Base-by-base conservation (phyloP, 2,888 invertebrate genomes). In the Dryobotodes eremita region DNA sequence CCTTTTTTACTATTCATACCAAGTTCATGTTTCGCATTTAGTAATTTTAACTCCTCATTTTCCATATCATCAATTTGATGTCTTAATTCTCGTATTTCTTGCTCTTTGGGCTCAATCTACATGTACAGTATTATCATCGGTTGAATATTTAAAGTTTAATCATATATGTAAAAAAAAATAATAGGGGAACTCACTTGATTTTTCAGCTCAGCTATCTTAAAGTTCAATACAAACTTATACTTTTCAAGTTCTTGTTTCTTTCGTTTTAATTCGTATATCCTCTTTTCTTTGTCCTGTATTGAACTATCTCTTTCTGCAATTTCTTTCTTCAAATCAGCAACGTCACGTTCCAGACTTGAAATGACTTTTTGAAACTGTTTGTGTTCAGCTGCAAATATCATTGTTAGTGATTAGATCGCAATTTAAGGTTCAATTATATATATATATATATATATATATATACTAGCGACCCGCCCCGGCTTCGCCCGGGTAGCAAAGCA, bases 171-270 rank as follows among this genome's bases (percentile, higher is more conserved):
- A 8, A 26, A 46, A 57, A 75, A 15, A 2, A 70, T 57, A n/a
- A 57, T n/a, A 57, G 23, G 15, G 57, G 4, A 26, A 90, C 93
- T 87, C 79, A 96, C 97, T 95, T 98, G 98, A 91, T 98, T 98
- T 93, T 98, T 98, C 42, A 99, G 94, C 91, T 99, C 99, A 53
- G 98, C 98, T 80, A 99, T 99, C 94, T 99, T 99, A 92, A 99
- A 98, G 91, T 98, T 98, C 55, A 99, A 95, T 1, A 99, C 98
- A 93, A 98, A 99, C 92, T 98, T 99, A 93, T 98, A 98, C 93
- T 99, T 99, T 92, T 99, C 99, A 84, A 99, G 94, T 92, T 99
- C 99, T 91, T 98, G 98, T 91, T 98, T 99, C 92, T 98, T 98
- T 86, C 98, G 98, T 92, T 98, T 98, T 79, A 99, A 94, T 87